Evolutionary conservation across 2,888 invertebrate species (phyloP).

Genomic region (Chelonus formosanus): DNA sequence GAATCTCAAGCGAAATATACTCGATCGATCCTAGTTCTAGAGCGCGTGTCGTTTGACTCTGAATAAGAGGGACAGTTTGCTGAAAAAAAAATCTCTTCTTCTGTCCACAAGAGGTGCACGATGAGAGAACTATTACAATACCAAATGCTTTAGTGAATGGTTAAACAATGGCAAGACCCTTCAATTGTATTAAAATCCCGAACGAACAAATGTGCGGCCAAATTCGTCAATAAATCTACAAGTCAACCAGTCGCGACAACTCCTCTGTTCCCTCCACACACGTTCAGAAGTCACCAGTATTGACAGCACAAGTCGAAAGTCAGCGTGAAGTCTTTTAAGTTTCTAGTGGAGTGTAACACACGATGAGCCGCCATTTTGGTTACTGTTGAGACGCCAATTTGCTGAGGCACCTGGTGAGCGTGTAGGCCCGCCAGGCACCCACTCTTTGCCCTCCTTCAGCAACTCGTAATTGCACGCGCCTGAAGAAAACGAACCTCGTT

Average conservation of each 20-base stretch:
- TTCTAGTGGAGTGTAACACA: constrained; percentile 4
- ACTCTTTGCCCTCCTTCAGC: constrained; percentile 28
- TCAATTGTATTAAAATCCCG: constrained; percentile 60
- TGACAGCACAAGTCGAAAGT: constrained; percentile 8
- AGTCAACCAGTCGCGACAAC: constrained; percentile 51
- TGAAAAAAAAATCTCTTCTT: constrained; percentile 17
- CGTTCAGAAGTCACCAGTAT: not conserved
- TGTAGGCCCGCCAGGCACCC: constrained; percentile 36
- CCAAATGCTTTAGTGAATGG: constrained; percentile 46
- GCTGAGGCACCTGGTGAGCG: constrained; percentile 45
- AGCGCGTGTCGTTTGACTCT: constrained; percentile 6
- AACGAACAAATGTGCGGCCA: constrained; percentile 57
- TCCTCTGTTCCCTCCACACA: constrained; percentile 23
- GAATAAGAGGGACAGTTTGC: constrained; percentile 20
- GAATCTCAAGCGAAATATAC: constrained; percentile 34
- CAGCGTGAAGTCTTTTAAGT: constrained; percentile 16
- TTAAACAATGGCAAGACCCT: constrained; percentile 54
- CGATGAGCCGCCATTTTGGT: constrained; percentile 46
- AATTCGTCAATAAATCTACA: constrained; percentile 61
- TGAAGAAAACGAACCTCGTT: constrained; percentile 19
- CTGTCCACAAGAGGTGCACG: constrained; percentile 34
- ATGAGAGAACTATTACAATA: constrained; percentile 53
- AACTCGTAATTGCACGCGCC: constrained; percentile 37
- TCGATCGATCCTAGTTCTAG: constrained; percentile 25
- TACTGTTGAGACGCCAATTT: constrained; percentile 49